Percentiles rank a stretch among this genome's conserved stretches.
Conservation (phyloP, 2,888 invertebrate species). For the Mesorhabditis sp. region DNA sequence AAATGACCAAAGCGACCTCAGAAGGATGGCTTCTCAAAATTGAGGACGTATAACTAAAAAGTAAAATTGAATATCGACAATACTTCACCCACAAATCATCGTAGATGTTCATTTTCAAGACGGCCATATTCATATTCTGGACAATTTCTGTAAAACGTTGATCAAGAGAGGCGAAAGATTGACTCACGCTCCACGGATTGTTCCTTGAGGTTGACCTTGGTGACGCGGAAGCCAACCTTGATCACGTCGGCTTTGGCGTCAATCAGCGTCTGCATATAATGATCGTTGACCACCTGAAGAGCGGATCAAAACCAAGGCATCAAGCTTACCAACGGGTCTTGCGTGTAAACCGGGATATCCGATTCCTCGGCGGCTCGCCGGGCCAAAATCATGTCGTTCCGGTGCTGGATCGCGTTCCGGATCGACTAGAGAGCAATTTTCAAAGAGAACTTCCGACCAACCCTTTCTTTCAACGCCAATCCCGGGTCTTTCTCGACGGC, state of each 20-base stretch:
- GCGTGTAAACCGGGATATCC: background rate
- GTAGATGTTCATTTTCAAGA: slow-evolving; percentile 4
- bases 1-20: background rate
- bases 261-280: background rate
- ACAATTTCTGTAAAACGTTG: background rate
- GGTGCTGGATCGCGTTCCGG: background rate
- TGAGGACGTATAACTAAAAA: background rate
- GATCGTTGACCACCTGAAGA: background rate
- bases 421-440: background rate
- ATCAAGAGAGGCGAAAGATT: background rate
- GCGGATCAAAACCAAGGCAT: background rate
- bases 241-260: background rate
- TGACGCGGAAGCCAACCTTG: background rate
- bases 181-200: background rate
- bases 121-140: background rate
- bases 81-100: background rate
- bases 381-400: background rate
- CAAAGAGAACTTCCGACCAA: no score
- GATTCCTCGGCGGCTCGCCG: background rate
- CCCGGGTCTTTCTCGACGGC: background rate
- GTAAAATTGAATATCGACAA: no score
- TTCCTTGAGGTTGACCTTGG: background rate
- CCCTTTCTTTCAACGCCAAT: background rate
- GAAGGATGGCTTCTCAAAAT: background rate
- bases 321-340: background rate